Base-by-base conservation (phyloP, 2,113 vertebrate genomes). In the Aptenodytes patagonicus region DNA sequence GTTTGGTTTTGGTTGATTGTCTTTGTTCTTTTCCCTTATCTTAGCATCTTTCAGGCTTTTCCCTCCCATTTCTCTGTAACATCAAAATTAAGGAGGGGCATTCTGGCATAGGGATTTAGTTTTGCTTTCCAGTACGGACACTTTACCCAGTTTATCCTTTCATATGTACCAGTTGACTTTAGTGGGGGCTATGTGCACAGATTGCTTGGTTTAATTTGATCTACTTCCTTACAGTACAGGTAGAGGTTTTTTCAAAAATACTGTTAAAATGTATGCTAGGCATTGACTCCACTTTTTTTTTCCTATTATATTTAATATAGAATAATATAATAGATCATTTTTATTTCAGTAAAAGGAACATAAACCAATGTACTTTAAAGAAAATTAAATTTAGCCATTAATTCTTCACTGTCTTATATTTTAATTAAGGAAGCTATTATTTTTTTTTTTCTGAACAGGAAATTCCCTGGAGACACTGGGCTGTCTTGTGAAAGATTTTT, bases 371-470 rank as follows among this genome's bases (percentile, higher is more conserved):
- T 86, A 38, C 34, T 96, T 96, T 90, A 82, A 97, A 95, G 81
- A 89, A 97, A 97, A 96, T 97, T 97, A 95, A 96, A 93, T 96
- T 78, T 91, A 93, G 34, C 78, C 47, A 58, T 96, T 97, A 90
- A 90, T 97, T 96, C 73, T 97, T 97, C 81, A 75, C 86, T 58
- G 28, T 92, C 51, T 47, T 89, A 60, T 87, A 62, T 95, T 98
- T 97, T 98, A 97, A 97, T 98, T 97, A 96, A 92, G 77, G 90
- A 97, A 97, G 42, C 34, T 91, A 85, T 96, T 96, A 94, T 90
- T 92, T 65, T 71, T 79, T 72, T 95, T 83, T 57, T 65, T 66
- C 47, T 58, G 66, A 97, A 47, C 36, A 93, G 17, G 14, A 95
- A 92, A 91, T 97, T 93, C 94, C 81, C 84, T 91, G 86, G 61